A percentile compares a stretch with the other conserved stretches of the same genome.
These are phyloP conservation scores for Ictalurus punctatus DNA, from an alignment of 2,113 vertebrate genomes.

Conservation along the genomic window DNA sequence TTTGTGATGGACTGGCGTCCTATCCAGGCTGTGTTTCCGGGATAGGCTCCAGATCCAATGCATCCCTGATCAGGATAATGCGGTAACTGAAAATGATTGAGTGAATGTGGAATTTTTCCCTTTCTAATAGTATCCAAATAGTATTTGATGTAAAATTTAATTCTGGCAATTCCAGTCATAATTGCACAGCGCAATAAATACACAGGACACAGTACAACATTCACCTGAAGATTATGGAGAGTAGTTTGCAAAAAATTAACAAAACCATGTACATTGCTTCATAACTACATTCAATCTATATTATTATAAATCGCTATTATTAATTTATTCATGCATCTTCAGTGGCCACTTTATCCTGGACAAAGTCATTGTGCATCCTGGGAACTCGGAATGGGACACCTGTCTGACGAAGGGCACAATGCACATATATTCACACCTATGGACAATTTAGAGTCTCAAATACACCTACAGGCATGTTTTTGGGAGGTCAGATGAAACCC, in stretches of 20 bases:
- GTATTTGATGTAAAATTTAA: neutral
- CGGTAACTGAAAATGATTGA: neutral
- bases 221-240: neutral
- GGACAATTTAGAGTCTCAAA: neutral
- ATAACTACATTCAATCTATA: too few relatives aligned
- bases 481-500: neutral
- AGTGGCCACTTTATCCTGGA: neutral
- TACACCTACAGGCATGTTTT: neutral
- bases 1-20: neutral
- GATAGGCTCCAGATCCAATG: neutral
- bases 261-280: too few relatives aligned
- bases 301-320: too few relatives aligned
- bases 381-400: neutral
- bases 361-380: neutral
- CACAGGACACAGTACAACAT: too few relatives aligned
- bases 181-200: neutral
- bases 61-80: neutral
- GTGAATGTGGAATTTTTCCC: neutral
- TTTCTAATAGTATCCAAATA: neutral
- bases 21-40: neutral
- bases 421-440: neutral
- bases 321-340: too few relatives aligned
- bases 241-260: too few relatives aligned
- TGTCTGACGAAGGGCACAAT: neutral
- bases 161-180: neutral